A percentile compares a stretch with the other conserved stretches of the same genome.
Conservation (phyloP, 2,797 vertebrate genomes). For the Acanthurus tractus region DNA sequence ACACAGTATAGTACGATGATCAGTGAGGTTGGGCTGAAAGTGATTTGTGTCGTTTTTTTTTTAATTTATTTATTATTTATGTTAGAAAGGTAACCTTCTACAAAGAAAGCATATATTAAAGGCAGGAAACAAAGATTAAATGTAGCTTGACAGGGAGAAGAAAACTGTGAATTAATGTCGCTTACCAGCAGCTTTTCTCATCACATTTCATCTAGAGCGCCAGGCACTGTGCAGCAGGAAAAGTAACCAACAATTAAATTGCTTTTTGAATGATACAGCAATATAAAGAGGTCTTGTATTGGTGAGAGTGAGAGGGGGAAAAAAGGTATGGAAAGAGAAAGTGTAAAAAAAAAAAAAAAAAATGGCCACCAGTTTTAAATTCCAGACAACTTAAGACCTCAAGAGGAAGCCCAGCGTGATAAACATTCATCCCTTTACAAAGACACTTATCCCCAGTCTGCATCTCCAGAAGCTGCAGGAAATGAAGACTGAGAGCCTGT, state of each 20-base stretch:
- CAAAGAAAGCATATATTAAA: constrained; percentile 20
- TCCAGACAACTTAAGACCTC: constrained; percentile 25
- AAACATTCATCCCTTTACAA: constrained; percentile 23
- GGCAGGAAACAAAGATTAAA: constrained; percentile 21
- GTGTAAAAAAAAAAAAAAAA: neutral
- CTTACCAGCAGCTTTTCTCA: constrained; percentile 79
- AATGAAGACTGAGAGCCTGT: constrained; percentile 54
- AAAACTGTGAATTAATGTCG: constrained; percentile 54
- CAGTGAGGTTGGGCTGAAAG: constrained; percentile 28
- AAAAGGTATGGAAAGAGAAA: neutral
- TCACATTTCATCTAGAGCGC: constrained; percentile 56
- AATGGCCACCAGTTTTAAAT: neutral
- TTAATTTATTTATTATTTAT: constrained; percentile 4
- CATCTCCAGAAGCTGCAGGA: constrained; percentile 47
- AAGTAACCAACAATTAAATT: constrained; percentile 35
- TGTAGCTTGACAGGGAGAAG: constrained; percentile 16
- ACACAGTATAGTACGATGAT: constrained; percentile 39
- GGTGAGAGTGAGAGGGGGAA: neutral
- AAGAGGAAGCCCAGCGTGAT: constrained; percentile 26
- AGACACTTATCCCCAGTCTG: constrained; percentile 39
- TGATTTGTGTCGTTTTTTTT: too few relatives aligned
- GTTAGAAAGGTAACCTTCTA: constrained; percentile 35
- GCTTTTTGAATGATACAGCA: constrained; percentile 35
- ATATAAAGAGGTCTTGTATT: constrained; percentile 26
- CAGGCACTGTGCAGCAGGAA: constrained; percentile 65